Conservation (phyloP, 2,797 vertebrate genomes). For the Myiothlypis coronata region DNA sequence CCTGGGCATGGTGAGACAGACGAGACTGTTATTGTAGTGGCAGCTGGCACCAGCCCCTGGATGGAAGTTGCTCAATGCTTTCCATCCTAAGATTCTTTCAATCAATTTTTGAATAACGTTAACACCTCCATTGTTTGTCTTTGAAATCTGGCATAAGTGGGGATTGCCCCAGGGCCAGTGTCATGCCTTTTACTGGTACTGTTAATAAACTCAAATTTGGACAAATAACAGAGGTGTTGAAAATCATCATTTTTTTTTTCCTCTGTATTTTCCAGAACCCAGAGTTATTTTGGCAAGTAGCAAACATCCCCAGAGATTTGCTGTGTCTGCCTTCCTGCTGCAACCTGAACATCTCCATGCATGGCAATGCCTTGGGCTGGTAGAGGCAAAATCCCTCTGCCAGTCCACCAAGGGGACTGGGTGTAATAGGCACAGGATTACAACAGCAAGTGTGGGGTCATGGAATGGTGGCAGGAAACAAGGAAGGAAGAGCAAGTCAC, state of each 20-base stretch:
- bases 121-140: slow-evolving; percentile 36
- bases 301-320: background rate
- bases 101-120: background rate
- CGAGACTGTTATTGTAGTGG: background rate
- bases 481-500: background rate
- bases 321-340: background rate
- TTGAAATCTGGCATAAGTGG: background rate
- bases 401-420: background rate
- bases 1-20: background rate
- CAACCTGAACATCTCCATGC: background rate
- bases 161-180: slow-evolving; percentile 6
- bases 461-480: background rate
- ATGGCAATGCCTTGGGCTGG: background rate
- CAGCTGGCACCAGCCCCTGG: background rate
- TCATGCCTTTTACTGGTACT: background rate
- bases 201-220: slow-evolving; percentile 19
- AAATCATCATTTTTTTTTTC: background rate
- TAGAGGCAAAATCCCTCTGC: background rate
- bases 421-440: background rate
- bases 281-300: background rate
- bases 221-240: slow-evolving; percentile 22
- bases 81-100: slow-evolving; percentile 21
- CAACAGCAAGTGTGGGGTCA: background rate
- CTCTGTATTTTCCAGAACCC: background rate
- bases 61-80: slow-evolving; percentile 15